Evolutionary conservation across 2,113 vertebrate species (phyloP).

Genomic region (Rhinoderma darwinii): DNA sequence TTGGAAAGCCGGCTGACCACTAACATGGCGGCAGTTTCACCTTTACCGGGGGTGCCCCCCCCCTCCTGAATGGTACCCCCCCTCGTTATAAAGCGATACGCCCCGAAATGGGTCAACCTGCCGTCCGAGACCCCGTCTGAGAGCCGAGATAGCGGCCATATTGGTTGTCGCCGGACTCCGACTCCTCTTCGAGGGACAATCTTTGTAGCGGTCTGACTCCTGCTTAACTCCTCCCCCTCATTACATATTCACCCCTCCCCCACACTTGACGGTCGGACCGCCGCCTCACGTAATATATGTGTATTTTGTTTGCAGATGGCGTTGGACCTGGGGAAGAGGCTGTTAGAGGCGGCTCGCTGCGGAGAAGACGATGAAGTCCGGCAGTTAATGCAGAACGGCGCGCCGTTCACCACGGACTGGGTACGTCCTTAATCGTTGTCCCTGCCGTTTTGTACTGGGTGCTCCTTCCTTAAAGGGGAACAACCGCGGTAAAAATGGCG

Average conservation of each 20-base stretch:
- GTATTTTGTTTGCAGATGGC: conserved; percentile 80
- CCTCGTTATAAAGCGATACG: too few relatives aligned
- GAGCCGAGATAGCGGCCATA: neutral
- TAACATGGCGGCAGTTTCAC: neutral
- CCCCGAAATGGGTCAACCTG: too few relatives aligned
- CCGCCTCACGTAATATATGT: too few relatives aligned
- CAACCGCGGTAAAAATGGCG: too few relatives aligned
- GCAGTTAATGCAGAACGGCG: conserved; percentile 88
- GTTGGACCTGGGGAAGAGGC: conserved; percentile 89
- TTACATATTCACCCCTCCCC: neutral
- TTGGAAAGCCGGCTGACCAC: too few relatives aligned
- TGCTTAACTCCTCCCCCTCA: too few relatives aligned
- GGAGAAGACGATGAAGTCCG: conserved; percentile 92
- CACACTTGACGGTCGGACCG: too few relatives aligned
- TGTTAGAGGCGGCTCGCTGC: conserved; percentile 88
- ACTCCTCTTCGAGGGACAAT: too few relatives aligned
- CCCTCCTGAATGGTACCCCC: neutral
- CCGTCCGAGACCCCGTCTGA: neutral
- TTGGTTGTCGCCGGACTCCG: neutral
- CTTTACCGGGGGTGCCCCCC: too few relatives aligned
- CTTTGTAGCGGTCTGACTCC: too few relatives aligned
- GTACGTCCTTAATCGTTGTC: conserved; percentile 68
- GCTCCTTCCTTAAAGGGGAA: too few relatives aligned
- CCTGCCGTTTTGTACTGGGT: neutral
- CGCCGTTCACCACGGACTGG: conserved; percentile 95